These are phyloP conservation scores for Macquaria australasica DNA, from an alignment of 2,113 vertebrate genomes.

Conservation along the genomic window DNA sequence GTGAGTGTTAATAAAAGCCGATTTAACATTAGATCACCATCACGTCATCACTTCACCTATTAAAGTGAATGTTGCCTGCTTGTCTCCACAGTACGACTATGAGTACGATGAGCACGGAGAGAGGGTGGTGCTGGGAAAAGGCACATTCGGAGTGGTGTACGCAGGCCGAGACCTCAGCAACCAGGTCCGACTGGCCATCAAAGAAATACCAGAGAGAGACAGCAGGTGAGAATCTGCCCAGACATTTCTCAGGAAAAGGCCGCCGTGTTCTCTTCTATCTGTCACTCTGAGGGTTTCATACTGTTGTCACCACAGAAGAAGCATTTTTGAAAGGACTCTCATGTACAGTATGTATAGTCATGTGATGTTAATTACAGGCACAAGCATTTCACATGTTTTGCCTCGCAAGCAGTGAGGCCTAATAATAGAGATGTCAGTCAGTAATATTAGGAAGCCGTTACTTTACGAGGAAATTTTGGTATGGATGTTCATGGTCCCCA, in stretches of 20 bases:
- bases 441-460: background rate
- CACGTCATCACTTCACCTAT: background rate
- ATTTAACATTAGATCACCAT: background rate
- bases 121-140: constrained; percentile 94
- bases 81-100: constrained; percentile 92
- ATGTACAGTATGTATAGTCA: background rate
- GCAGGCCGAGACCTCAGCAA: constrained; percentile 98
- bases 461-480: background rate
- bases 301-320: background rate
- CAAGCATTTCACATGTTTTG: background rate
- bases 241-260: background rate
- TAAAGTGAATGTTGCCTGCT: background rate
- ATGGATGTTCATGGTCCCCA: background rate
- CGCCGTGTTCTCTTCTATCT: background rate
- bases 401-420: background rate
- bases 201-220: constrained; percentile 98
- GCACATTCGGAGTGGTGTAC: constrained; percentile 96
- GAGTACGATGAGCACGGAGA: constrained; percentile 97
- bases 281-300: background rate
- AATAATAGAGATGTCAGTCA: background rate
- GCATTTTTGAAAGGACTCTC: background rate
- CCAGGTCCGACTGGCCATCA: constrained; percentile 98
- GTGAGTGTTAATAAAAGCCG: background rate
- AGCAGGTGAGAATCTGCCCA: constrained; percentile 87
- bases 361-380: background rate